A percentile compares a stretch with the other conserved stretches of the same genome.
Conservation (phyloP, 2,113 vertebrate species). For the Phasianus colchicus region DNA sequence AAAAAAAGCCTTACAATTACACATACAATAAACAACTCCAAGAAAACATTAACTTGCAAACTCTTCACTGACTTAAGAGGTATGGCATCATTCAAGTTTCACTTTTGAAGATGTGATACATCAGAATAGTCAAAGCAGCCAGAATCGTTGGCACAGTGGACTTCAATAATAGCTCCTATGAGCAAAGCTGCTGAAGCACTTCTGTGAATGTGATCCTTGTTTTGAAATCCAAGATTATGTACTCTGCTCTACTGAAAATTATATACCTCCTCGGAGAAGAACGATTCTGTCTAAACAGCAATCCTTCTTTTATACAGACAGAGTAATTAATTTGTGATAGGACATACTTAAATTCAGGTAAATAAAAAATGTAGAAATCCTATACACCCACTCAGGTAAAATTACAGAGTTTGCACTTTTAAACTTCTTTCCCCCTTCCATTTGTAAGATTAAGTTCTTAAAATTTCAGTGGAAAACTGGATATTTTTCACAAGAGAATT, state of each 20-base stretch:
- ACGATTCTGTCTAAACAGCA: background rate
- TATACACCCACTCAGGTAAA: background rate
- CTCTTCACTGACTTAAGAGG: background rate
- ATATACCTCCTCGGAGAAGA: background rate
- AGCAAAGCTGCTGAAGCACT: background rate
- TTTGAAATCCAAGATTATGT: background rate
- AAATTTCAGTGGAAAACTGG: background rate
- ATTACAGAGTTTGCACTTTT: background rate
- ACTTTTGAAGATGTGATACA: background rate
- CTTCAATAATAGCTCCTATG: fast-evolving
- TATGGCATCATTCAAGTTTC: background rate
- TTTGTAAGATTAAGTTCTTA: background rate
- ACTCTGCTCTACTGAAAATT: background rate
- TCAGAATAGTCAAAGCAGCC: background rate
- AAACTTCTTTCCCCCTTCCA: background rate
- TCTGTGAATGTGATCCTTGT: background rate
- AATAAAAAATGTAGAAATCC: background rate
- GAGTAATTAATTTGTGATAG: background rate
- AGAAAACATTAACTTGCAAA: background rate
- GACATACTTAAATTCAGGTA: background rate
- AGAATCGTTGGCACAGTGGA: background rate
- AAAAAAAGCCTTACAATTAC: background rate
- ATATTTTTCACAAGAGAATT: background rate
- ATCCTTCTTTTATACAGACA: background rate
- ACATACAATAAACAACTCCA: background rate